Conservation (phyloP, 30 jellyfish, hydroid and myxozoan genomes). For the Aurelia coerulea region DNA sequence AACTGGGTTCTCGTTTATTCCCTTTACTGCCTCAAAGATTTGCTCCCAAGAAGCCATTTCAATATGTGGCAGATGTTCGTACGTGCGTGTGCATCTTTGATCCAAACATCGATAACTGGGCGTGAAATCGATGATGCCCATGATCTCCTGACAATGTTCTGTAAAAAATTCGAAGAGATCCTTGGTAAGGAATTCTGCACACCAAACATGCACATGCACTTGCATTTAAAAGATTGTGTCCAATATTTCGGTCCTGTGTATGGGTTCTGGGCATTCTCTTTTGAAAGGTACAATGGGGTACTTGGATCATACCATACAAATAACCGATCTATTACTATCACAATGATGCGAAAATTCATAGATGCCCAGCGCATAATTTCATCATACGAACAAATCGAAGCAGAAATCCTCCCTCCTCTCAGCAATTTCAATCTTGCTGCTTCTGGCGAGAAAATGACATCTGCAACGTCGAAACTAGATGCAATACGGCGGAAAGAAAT, state of each 20-base stretch:
- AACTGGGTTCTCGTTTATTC: too few relatives aligned
- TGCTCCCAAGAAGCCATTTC: not conserved
- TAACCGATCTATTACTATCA: too few relatives aligned
- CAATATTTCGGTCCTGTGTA: constrained; percentile 1
- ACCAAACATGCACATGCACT: constrained; percentile 10
- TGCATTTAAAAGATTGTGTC: not conserved
- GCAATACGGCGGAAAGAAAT: too few relatives aligned
- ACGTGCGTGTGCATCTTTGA: not conserved
- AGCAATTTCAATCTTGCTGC: too few relatives aligned
- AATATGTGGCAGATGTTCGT: not conserved
- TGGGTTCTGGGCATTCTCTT: constrained; percentile 8
- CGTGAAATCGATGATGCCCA: constrained; percentile 5
- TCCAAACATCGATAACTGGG: not conserved
- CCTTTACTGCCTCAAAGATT: too few relatives aligned
- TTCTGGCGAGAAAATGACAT: too few relatives aligned
- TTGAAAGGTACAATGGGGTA: constrained; percentile 5
- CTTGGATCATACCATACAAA: not conserved
- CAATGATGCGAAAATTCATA: too few relatives aligned
- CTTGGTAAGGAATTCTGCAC: not conserved
- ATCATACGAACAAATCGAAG: too few relatives aligned
- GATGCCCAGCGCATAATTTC: too few relatives aligned
- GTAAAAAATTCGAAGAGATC: too few relatives aligned
- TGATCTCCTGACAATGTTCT: not conserved
- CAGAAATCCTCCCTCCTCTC: too few relatives aligned
- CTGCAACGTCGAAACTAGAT: too few relatives aligned